Base-by-base conservation (phyloP, 2,113 vertebrate genomes). In the Tylochromis polylepis region DNA sequence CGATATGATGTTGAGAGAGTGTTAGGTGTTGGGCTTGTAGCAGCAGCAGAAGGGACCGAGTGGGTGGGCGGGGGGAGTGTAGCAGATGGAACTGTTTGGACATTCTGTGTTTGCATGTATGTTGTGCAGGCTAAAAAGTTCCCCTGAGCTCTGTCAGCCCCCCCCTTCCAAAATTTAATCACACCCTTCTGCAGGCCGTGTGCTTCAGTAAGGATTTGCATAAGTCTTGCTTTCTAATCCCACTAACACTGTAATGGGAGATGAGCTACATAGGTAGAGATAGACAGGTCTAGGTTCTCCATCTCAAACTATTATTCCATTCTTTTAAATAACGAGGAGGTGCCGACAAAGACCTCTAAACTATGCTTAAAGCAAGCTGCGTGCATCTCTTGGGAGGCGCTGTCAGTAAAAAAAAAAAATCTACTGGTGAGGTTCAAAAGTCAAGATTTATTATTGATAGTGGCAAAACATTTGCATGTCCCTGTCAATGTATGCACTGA, bases 21-120 rank as follows among this genome's bases (percentile, higher is more conserved):
- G 82, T 72, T 75, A 16, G 55, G 79, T 84, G 86, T 81, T 56
- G 57, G 36, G 62, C 24, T 77, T 36, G 62, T 56, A 85, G 62
- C 80, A 89, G 84, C n/a, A 87, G 86, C 41, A 81, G 77, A 46
- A 43, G 57, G 84, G 46, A 31, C 8, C 2, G 38, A 7, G 34
- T 34, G 51, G 58, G 84, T 59, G 49, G 38, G 84, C n/a, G 41
- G 31, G 5, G 3, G 60, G 49, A 29, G 82, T 83, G 70, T 31
- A 88, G 85, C 92, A 91, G 91, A 91, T 93, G 87, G 86, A 91
- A 65, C 34, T 87, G 90, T 95, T 92, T 88, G 83, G 91, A 49
- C 22, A 53, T 89, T 88, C 58, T 58, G 56, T 87, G 83, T 88
- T 84, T 86, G 51, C 79, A 41, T 81, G 85, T 83, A 65, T 86